These are phyloP conservation scores for Drosophila picticornis DNA, from an alignment of 2,888 invertebrate species.

Conservation along the genomic window DNA sequence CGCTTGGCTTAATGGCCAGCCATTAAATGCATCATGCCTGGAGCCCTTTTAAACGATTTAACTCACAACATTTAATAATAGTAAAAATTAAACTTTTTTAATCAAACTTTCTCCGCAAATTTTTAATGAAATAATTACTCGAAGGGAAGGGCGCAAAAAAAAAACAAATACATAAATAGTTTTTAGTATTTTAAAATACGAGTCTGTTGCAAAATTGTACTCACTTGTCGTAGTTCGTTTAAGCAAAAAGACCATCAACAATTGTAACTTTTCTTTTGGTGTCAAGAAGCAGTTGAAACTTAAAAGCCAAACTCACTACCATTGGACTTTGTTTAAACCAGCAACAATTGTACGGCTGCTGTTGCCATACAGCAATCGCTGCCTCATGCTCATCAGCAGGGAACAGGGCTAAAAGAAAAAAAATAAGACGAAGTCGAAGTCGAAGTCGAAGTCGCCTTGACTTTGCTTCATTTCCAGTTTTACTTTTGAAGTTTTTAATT, in stretches of 20 bases:
- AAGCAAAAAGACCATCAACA: conserved; percentile 69
- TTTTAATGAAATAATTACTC: conserved; percentile 36
- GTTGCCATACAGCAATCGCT: conserved; percentile 12
- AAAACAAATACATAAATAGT: conserved; percentile 46
- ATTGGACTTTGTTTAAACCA: conserved; percentile 58
- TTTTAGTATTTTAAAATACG: conserved; percentile 12
- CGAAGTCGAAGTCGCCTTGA: conserved; percentile 32
- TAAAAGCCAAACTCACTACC: conserved; percentile 51
- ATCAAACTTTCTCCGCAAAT: conserved; percentile 55
- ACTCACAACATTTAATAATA: conserved; percentile 49
- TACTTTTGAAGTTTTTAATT: conserved; percentile 80
- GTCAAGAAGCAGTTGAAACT: conserved; percentile 50
- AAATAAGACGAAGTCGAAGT: conserved; percentile 10
- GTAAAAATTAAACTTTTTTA: conserved; percentile 58
- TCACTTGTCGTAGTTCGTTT: conserved; percentile 35
- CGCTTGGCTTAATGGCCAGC: conserved; percentile 57
- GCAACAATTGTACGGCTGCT: conserved; percentile 62
- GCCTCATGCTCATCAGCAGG: conserved; percentile 6
- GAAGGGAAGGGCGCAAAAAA: not conserved
- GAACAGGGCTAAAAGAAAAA: not conserved
- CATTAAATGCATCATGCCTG: conserved; percentile 51
- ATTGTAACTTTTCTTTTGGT: conserved; percentile 70
- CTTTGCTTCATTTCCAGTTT: conserved; percentile 69
- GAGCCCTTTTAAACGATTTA: conserved; percentile 37
- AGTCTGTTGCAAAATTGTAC: conserved; percentile 17